phyloP scores from a whole-genome alignment of 1,140 invertebrate genomes.

The Mizuhopecten yessoensis region DNA sequence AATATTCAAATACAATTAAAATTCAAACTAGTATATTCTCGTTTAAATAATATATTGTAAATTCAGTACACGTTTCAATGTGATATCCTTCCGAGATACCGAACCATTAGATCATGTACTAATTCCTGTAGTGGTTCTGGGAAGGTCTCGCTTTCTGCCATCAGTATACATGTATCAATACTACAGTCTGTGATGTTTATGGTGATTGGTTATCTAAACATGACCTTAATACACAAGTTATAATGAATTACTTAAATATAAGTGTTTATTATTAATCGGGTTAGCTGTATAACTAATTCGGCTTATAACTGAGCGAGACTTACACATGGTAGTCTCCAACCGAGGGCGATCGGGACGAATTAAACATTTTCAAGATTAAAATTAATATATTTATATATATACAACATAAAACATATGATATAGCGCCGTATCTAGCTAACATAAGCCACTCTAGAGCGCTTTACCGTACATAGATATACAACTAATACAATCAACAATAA shows the following conservation, averaged over 20 bases:
- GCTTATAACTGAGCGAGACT: neutral
- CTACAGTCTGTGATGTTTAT: neutral
- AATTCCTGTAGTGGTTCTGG: neutral
- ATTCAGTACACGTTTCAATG: neutral
- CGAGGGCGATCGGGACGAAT: neutral
- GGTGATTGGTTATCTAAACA: neutral
- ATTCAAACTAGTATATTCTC: too few species aligned
- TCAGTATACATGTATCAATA: neutral
- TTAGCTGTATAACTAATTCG: neutral
- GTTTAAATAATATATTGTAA: too few species aligned
- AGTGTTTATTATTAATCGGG: neutral
- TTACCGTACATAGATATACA: too few species aligned
- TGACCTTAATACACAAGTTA: neutral
- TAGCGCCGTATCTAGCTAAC: too few species aligned
- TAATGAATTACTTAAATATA: neutral
- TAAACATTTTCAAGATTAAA: neutral
- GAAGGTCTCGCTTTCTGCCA: too few species aligned
- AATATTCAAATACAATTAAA: too few species aligned
- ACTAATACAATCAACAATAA: too few species aligned
- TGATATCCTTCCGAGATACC: neutral
- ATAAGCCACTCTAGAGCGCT: too few species aligned
- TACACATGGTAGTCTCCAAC: neutral
- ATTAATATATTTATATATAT: too few species aligned
- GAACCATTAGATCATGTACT: neutral
- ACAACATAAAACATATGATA: too few species aligned